Conservation (phyloP, 2,113 vertebrate species). For the Anser cygnoides region DNA sequence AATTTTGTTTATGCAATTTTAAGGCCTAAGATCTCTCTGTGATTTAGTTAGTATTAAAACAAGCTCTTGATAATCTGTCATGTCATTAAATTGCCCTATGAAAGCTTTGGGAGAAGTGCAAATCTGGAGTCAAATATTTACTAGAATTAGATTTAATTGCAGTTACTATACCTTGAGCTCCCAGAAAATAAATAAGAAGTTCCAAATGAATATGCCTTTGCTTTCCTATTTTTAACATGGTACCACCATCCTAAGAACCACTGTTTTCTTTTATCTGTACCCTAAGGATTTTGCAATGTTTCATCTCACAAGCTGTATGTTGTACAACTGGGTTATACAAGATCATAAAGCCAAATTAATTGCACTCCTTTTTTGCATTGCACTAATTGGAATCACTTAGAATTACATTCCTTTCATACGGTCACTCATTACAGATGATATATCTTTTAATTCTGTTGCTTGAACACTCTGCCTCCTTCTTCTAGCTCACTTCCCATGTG, state of each 20-base stretch:
- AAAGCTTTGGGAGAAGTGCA: constrained; percentile 1
- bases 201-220: background rate
- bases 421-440: background rate
- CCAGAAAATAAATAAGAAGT: background rate
- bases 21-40: background rate
- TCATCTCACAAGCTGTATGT: background rate
- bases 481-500: background rate
- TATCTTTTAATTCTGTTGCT: background rate
- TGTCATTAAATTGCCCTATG: background rate
- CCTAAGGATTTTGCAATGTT: background rate
- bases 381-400: background rate
- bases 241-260: background rate
- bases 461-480: background rate
- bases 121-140: background rate
- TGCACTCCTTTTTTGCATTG: background rate
- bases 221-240: background rate
- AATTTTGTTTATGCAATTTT: constrained; percentile 11
- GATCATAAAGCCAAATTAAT: background rate
- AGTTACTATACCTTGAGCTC: background rate
- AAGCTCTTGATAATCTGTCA: background rate
- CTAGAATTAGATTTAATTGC: constrained; percentile 2
- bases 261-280: background rate
- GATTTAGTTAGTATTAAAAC: constrained; percentile 45
- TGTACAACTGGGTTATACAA: background rate
- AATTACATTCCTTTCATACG: background rate